These are phyloP conservation scores for Neotragus pygmaeus DNA, from an alignment of 2,113 vertebrate genomes.

Conservation along the genomic window DNA sequence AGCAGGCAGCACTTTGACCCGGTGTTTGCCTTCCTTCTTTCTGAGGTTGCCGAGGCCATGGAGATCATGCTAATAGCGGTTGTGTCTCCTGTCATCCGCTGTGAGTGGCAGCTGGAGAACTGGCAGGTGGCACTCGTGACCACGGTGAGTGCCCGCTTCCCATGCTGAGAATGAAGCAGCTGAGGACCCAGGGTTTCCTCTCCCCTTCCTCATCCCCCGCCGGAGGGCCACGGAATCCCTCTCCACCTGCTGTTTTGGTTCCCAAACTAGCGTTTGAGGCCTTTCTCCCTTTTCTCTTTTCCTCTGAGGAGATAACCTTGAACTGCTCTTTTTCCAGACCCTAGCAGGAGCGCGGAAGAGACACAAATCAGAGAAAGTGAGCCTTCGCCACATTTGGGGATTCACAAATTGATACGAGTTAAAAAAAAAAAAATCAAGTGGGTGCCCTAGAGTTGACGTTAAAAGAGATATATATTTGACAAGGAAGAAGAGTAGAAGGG, in stretches of 20 bases:
- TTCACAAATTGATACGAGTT: not conserved
- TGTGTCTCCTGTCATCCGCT: conserved; percentile 90
- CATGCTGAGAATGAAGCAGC: not conserved
- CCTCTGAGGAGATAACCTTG: not conserved
- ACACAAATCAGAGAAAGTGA: not conserved
- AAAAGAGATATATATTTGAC: not conserved
- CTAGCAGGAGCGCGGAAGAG: not conserved
- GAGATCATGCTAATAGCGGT: conserved; percentile 98
- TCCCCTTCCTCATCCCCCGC: fast-evolving
- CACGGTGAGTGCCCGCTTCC: conserved; percentile 83
- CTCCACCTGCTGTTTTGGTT: not conserved
- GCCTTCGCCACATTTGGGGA: not conserved
- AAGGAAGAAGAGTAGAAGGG: not conserved
- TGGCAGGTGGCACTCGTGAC: conserved; percentile 97
- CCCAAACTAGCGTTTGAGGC: not conserved
- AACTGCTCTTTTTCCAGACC: not conserved
- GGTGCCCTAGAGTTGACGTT: not conserved
- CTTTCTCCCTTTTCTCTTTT: not conserved
- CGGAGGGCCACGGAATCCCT: fast-evolving
- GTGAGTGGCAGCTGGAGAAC: conserved; percentile 93
- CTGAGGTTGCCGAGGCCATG: conserved; percentile 93
- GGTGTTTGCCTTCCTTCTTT: not conserved
- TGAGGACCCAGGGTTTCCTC: fast-evolving
- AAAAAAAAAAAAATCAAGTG: not conserved
- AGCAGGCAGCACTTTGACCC: not conserved